A percentile compares a stretch with the other conserved stretches of the same genome.
Conservation (phyloP, 2,888 invertebrate species). For the Litoditis marina region DNA sequence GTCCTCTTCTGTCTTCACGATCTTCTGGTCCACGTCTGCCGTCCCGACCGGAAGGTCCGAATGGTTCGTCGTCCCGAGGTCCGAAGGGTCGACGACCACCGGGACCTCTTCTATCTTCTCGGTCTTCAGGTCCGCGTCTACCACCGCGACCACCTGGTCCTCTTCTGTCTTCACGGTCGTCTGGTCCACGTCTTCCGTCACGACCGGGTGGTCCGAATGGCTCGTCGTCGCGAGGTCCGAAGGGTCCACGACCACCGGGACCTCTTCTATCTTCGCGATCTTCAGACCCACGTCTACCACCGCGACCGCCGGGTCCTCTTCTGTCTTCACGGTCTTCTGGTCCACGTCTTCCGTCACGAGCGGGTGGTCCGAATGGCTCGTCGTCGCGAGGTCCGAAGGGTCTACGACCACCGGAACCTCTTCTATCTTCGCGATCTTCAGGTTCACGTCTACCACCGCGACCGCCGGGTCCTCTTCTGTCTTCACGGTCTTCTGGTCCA, state of each 20-base stretch:
- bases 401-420: conserved; percentile 2
- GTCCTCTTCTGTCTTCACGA: too few relatives aligned
- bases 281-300: neutral
- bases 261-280: too few relatives aligned
- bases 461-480: conserved; percentile 23
- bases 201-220: conserved; percentile 2
- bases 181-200: neutral
- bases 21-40: too few relatives aligned
- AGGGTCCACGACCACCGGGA: neutral
- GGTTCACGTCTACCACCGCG: conserved; percentile 5
- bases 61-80: conserved; percentile 1
- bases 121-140: neutral
- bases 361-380: conserved; percentile 15
- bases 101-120: neutral
- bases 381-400: conserved; percentile 2
- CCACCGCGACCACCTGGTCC: too few relatives aligned
- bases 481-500: too few relatives aligned
- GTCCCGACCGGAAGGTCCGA: too few relatives aligned
- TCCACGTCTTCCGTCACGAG: conserved; percentile 8
- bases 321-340: neutral
- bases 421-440: conserved; percentile 1
- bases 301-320: neutral
- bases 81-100: conserved; percentile 10
- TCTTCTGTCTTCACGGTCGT: too few relatives aligned
- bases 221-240: conserved; percentile 1